Evolutionary conservation across 1,140 invertebrate species (phyloP).

Genomic region (Chironomus tepperi): DNA sequence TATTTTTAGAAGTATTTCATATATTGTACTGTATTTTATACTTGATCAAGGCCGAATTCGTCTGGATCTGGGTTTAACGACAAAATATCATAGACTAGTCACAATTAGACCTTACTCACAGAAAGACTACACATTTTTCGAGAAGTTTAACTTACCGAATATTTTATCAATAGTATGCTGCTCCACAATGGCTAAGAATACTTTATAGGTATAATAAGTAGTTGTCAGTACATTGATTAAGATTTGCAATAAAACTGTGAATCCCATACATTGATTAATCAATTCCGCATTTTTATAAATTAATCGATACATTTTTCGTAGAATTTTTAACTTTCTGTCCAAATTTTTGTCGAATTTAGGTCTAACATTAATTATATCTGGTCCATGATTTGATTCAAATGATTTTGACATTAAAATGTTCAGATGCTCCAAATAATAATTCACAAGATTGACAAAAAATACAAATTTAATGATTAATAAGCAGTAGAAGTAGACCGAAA

Average conservation of each 20-base stretch:
- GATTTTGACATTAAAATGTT: not conserved
- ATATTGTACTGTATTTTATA: no score
- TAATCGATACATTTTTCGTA: not conserved
- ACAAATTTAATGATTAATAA: not conserved
- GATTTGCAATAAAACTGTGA: not conserved
- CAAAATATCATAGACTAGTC: no score
- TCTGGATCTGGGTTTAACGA: no score
- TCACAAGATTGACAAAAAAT: not conserved
- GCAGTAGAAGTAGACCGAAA: no score
- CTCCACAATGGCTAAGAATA: not conserved
- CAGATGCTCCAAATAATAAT: not conserved
- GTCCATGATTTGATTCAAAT: not conserved
- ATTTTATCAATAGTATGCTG: not conserved
- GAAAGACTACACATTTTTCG: no score
- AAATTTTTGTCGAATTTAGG: not conserved
- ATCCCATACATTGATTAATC: not conserved
- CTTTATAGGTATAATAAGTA: not conserved
- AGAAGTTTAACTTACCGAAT: not conserved
- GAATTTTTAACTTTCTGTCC: not conserved
- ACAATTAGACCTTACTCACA: no score
- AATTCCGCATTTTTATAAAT: not conserved
- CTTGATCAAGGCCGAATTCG: no score
- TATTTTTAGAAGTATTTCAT: no score
- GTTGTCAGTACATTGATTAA: not conserved
- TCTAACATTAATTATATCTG: not conserved